A percentile compares a stretch with the other conserved stretches of the same genome.
Evolutionary conservation across 2,888 invertebrate genomes (phyloP).

Genomic region (Tenthredo scrophulariae): DNA sequence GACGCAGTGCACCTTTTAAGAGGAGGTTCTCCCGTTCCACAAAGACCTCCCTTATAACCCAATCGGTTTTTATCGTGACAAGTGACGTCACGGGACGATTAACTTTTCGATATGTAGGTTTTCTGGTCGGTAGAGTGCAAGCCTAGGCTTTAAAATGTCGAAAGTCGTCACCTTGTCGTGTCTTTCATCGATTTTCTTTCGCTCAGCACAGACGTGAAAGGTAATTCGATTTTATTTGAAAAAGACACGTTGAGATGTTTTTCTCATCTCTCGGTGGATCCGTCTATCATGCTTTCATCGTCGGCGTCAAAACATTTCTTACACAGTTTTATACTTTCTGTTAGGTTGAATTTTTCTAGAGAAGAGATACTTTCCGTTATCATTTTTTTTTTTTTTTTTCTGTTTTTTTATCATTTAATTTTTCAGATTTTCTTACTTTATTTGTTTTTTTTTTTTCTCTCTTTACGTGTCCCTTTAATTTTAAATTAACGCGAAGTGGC

Average conservation of each 20-base stretch:
- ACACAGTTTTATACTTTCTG: not conserved
- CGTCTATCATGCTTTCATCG: constrained; percentile 33
- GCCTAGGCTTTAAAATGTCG: constrained; percentile 11
- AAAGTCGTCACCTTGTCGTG: constrained; percentile 6
- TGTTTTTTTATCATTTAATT: not conserved
- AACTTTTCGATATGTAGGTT: constrained; percentile 40
- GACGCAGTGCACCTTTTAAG: constrained; percentile 18
- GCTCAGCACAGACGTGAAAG: constrained; percentile 11
- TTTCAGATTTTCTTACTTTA: not conserved
- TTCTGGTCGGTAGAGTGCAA: not conserved
- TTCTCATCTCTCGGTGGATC: constrained; percentile 27
- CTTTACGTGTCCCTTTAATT: not conserved
- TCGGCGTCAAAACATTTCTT: constrained; percentile 31
- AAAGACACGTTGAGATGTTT: constrained; percentile 39
- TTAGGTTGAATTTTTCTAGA: constrained; percentile 12
- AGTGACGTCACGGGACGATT: constrained; percentile 25
- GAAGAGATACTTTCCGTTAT: not conserved
- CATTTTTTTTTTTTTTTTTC: not conserved
- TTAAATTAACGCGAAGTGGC: constrained; percentile 31
- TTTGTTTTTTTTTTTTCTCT: not conserved
- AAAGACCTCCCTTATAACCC: constrained; percentile 44
- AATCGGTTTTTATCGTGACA: constrained; percentile 39
- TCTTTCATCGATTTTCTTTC: constrained; percentile 40
- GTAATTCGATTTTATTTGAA: constrained; percentile 35
- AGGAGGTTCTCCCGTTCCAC: constrained; percentile 19